Evolutionary conservation across 2,113 vertebrate species (phyloP), one percentile per base, ranked within the genome.

Genomic region (Ellobius talpinus): DNA sequence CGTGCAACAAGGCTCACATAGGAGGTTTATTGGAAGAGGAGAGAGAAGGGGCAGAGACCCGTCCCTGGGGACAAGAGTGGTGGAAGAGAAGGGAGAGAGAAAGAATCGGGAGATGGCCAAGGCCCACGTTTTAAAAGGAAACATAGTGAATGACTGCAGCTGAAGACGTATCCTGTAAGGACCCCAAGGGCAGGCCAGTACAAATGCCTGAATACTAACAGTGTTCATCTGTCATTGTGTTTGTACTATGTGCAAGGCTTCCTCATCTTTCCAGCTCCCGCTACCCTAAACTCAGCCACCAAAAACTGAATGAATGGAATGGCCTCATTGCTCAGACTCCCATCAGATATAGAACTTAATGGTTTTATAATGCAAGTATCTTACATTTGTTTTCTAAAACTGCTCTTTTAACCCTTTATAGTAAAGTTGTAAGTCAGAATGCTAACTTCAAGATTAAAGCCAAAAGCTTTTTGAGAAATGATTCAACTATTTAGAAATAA

Each of bases 401-500:
- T 74, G 4, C 33, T 96, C 50, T 86, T 91, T 91, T 89, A 95
- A 45, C 52, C 63, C 93, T 17, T 68, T 72, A 63, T 55, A 84
- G 31, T 72, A 84, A 82, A 93, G 21, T 77, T 55, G 68, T 7
- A 96, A 95, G 58, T 92, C 39, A 14, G 33, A 81, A 36, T 91
- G 45, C 12, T 36, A 52, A 17, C 31, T 52, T 81, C 78, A 77
- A 77, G 74, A 47, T 94, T 94, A 96, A 95, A 96, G n/a, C 61
- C 87, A 96, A 85, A 61, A 91, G 29, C 29, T 65, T 95, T 96
- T 85, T 95, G 55, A 97, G 66, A 95, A 96, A 76, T 70, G 33
- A 91, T 58, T 61, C 42, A 89, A 26, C 58, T 86, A 12, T 92
- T 92, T 68, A 52, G n/a, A 95, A 91, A 61, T 78, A 47, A 73